Evolutionary conservation across 2,113 vertebrate species (phyloP).

Genomic region (Amazona vittata): DNA sequence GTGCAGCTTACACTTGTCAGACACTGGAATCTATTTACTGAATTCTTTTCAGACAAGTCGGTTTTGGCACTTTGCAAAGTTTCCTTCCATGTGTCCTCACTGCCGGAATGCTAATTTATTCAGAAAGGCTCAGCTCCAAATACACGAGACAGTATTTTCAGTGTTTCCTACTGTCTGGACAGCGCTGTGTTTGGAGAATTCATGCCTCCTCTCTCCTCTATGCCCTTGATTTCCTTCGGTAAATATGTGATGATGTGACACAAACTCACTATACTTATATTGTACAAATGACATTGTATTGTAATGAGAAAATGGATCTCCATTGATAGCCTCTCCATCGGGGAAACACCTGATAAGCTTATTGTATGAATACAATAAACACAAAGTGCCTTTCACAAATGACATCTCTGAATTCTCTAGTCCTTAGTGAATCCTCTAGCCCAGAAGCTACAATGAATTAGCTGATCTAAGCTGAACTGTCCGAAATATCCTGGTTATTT

Average conservation of each 20-base stretch:
- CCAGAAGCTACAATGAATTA: background rate
- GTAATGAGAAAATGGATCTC: background rate
- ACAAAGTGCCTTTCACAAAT: constrained; percentile 23
- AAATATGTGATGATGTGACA: background rate
- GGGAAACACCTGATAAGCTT: background rate
- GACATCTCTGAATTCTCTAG: background rate
- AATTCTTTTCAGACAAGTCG: constrained; percentile 40
- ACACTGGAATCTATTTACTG: constrained; percentile 38
- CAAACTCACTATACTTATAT: background rate
- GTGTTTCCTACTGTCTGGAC: constrained; percentile 58
- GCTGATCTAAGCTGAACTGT: constrained; percentile 39
- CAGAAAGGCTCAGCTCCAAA: constrained; percentile 36
- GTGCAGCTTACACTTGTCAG: background rate
- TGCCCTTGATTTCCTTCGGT: background rate
- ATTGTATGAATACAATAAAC: constrained; percentile 18
- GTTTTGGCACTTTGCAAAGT: constrained; percentile 46
- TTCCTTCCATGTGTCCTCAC: constrained; percentile 54
- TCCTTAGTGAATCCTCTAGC: background rate
- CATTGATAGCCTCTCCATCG: background rate
- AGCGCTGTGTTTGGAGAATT: background rate
- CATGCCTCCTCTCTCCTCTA: background rate
- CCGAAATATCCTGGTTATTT: constrained; percentile 40
- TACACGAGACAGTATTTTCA: constrained; percentile 40
- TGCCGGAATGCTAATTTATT: constrained; percentile 53
- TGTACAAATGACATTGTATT: background rate